Evolutionary conservation across 2,113 vertebrate genomes (phyloP).

Genomic region (Mola mola): DNA sequence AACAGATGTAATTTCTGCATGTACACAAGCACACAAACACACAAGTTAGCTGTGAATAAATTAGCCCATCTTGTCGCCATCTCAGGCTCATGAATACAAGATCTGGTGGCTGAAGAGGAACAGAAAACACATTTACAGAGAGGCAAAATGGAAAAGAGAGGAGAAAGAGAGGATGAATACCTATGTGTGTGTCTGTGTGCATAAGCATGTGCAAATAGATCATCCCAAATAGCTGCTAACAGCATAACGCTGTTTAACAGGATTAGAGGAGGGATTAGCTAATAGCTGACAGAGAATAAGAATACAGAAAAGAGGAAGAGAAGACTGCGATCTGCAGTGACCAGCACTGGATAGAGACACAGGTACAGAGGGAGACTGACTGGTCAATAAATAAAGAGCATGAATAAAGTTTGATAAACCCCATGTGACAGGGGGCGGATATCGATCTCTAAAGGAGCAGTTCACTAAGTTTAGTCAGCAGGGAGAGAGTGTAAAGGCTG

Average conservation of each 20-base stretch:
- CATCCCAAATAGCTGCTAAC: conserved; percentile 83
- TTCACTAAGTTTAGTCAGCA: conserved; percentile 14
- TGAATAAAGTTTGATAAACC: conserved; percentile 24
- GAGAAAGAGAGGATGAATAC: conserved; percentile 62
- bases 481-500: conserved; percentile 3
- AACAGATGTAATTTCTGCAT: conserved; percentile 50
- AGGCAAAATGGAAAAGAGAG: conserved; percentile 72
- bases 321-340: conserved; percentile 42
- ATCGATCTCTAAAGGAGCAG: conserved; percentile 24
- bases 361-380: conserved; percentile 10
- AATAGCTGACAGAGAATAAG: conserved; percentile 75
- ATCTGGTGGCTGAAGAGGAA: conserved; percentile 73
- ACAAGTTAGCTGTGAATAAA: conserved; percentile 76
- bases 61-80: conserved; percentile 73
- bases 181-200: conserved; percentile 37
- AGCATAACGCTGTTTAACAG: conserved; percentile 82
- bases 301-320: conserved; percentile 36
- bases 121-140: conserved; percentile 78
- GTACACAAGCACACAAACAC: conserved; percentile 21
- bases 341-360: conserved; percentile 10
- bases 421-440: conserved; percentile 20
- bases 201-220: conserved; percentile 56
- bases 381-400: background rate
- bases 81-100: conserved; percentile 79
- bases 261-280: conserved; percentile 84